Base-by-base conservation (phyloP, 92 coral and sea anemone species). In the Muricea muricata region DNA sequence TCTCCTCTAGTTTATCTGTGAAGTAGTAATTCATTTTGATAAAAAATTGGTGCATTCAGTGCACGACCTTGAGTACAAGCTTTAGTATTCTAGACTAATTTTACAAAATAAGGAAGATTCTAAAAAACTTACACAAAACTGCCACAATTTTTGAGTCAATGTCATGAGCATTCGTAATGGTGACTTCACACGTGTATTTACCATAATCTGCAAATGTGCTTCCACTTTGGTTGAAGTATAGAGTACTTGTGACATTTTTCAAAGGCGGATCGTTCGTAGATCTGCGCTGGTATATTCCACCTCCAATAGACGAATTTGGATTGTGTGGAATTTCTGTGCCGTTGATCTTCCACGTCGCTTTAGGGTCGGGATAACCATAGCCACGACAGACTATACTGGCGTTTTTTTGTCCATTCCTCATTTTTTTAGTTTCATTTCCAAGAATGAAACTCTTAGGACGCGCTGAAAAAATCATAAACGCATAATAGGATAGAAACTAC, bases 361-460 rank as follows among this genome's bases (percentile, higher is more conserved):
- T 61, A 6, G 95, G 93, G 13, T 57, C 66, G 20, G 97, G 97
- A 81, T 84, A 60, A 25, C 92, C 97, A 85, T 81, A 90, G 57
- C 93, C 97, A 61, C 73, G 56, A 80, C 97, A 93, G 23, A 50
- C 40, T 58, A 85, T 32, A 40, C 67, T 55, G 56, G 61, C 33
- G 45, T 82, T 74, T 72, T 28, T 57, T 58, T 72, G 30, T 60
- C 79, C 63, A 10, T 12, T 40, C 7, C 78, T 70, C 26, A 67
- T 23, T 20, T 47, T 82, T 45, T 78, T 47, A 24, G 55, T 50
- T 8, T 31, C 28, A 13, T 26, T 21, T 29, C 63, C 73, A 31
- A 48, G 7, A 24, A 46, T 50, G n/a, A 65, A 42, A 13, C 25
- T 71, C 34, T 68, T 73, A 21, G 79, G 65, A 20, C 45, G 61